Conservation (phyloP, 2,113 vertebrate genomes). For the Leucoraja erinaceus region DNA sequence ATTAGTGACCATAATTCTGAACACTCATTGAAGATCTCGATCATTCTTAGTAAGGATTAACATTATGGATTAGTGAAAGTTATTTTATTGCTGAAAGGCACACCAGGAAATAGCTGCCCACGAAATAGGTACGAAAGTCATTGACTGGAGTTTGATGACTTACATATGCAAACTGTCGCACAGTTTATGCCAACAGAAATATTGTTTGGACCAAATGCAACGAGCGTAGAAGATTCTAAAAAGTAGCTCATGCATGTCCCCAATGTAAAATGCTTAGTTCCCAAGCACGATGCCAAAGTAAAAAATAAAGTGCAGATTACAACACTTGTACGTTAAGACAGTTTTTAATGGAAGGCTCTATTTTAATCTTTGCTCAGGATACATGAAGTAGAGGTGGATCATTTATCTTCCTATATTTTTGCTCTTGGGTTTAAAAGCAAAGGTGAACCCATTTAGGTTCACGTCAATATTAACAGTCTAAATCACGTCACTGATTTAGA, state of each 20-base stretch:
- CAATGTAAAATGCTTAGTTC: background rate
- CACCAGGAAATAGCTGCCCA: background rate
- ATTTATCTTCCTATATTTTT: background rate
- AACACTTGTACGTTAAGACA: background rate
- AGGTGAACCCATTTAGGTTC: background rate
- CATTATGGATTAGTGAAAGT: background rate
- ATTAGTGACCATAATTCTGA: background rate
- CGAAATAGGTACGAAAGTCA: background rate
- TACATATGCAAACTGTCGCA: background rate
- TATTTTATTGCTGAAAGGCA: background rate
- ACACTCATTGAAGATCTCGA: background rate
- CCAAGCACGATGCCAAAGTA: background rate
- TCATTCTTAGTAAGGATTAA: background rate
- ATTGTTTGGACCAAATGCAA: background rate
- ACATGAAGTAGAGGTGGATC: background rate
- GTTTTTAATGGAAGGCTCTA: background rate
- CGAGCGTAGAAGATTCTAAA: background rate
- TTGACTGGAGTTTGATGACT: background rate
- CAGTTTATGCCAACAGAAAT: background rate
- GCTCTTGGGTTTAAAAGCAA: background rate
- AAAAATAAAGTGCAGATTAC: background rate
- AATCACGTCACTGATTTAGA: background rate
- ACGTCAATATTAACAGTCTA: too few relatives aligned
- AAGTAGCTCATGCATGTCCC: background rate
- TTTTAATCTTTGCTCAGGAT: background rate